Evolutionary conservation across 2,888 invertebrate species (phyloP).

Genomic region (Zonitis immaculata): DNA sequence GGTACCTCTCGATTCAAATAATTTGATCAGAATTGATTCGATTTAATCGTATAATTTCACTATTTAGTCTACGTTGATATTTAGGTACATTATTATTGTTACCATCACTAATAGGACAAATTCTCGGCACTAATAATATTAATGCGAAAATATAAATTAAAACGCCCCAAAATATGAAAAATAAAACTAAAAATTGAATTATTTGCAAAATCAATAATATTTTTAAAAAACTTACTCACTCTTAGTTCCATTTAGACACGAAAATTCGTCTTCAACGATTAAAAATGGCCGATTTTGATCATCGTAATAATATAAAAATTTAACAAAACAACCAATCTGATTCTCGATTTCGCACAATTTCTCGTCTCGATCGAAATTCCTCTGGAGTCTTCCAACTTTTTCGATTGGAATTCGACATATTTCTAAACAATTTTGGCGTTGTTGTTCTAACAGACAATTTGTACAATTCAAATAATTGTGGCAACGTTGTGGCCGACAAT

Average conservation of each 20-base stretch:
- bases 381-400: neutral
- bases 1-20: neutral
- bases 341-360: slow-evolving; percentile 43
- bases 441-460: slow-evolving; percentile 1
- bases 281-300: slow-evolving; percentile 28
- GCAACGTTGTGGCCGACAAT: slow-evolving; percentile 55
- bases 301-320: slow-evolving; percentile 45
- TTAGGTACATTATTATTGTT: neutral
- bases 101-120: neutral
- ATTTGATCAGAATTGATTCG: neutral
- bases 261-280: neutral
- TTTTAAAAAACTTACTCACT: neutral
- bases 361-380: slow-evolving; percentile 30
- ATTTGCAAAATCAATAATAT: too few relatives aligned
- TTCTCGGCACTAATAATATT: neutral
- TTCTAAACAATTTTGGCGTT: neutral
- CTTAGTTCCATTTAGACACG: neutral
- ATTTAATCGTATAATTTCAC: neutral
- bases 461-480: slow-evolving; percentile 3
- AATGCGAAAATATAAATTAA: neutral
- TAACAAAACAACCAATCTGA: slow-evolving; percentile 44
- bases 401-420: neutral
- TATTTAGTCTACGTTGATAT: neutral
- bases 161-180: neutral
- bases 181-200: neutral